phyloP scores from a whole-genome alignment of 1,140 invertebrate species.

The Nephotettix cincticeps region DNA sequence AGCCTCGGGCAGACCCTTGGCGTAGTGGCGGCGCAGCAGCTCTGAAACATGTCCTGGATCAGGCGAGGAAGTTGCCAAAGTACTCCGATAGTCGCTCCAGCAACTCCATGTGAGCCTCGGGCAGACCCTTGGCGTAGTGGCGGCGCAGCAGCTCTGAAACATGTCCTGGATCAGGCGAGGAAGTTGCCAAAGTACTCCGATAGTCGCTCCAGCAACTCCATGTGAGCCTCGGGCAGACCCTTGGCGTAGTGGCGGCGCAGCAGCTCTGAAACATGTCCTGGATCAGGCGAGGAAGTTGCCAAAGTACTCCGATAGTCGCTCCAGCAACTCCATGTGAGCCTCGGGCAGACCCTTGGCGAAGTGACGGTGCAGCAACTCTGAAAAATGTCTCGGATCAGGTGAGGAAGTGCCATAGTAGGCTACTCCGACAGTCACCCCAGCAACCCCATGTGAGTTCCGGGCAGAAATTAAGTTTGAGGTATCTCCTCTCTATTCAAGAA shows the following conservation, averaged over 20 bases:
- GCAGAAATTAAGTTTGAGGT: too few relatives aligned
- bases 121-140: too few relatives aligned
- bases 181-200: slow-evolving; percentile 36
- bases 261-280: slow-evolving; percentile 27
- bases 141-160: too few relatives aligned
- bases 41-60: too few relatives aligned
- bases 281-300: slow-evolving; percentile 31
- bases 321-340: slow-evolving; percentile 16
- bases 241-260: slow-evolving; percentile 20
- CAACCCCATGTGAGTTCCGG: background rate
- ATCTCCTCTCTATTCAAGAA: too few relatives aligned
- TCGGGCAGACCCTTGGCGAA: slow-evolving; percentile 12
- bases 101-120: too few relatives aligned
- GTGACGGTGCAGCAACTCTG: slow-evolving; percentile 26
- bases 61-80: too few relatives aligned
- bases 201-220: slow-evolving; percentile 14
- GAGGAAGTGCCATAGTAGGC: slow-evolving; percentile 36
- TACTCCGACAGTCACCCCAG: slow-evolving; percentile 24
- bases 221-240: slow-evolving; percentile 10
- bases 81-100: too few relatives aligned
- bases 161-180: too few relatives aligned
- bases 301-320: slow-evolving; percentile 30
- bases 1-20: too few relatives aligned
- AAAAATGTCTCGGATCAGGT: slow-evolving; percentile 3
- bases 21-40: too few relatives aligned